Evolutionary conservation across 1,140 invertebrate genomes (phyloP).

Genomic region (Drosophila seguyi): DNA sequence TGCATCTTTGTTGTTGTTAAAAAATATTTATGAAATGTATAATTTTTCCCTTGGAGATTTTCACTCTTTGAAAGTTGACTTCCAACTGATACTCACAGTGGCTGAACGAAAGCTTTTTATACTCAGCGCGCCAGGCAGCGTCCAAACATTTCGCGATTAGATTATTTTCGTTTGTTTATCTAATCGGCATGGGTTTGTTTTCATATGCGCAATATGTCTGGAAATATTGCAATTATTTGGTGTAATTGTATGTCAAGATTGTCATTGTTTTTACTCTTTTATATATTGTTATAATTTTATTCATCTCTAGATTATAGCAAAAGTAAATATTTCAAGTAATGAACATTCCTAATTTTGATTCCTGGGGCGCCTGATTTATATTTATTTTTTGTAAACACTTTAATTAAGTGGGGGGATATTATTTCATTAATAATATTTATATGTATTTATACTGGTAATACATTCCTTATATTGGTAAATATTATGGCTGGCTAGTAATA

Average conservation of each 20-base stretch:
- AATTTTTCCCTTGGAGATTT: background rate
- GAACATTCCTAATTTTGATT: no score
- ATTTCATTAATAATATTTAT: background rate
- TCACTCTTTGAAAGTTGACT: background rate
- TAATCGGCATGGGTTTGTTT: background rate
- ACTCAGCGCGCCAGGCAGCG: background rate
- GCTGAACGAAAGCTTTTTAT: constrained; percentile 9
- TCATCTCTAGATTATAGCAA: background rate
- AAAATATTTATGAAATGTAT: background rate
- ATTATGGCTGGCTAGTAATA: background rate
- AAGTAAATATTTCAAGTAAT: no score
- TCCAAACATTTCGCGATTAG: constrained; percentile 17
- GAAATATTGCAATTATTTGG: constrained; percentile 10
- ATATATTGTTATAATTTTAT: background rate
- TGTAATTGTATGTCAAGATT: background rate
- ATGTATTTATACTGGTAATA: background rate
- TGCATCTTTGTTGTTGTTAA: background rate
- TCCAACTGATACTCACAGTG: constrained; percentile 15
- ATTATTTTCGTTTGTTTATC: constrained; percentile 12
- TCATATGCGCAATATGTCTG: background rate
- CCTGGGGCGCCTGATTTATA: no score
- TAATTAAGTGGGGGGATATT: no score
- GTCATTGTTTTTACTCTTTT: background rate
- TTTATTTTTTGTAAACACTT: background rate
- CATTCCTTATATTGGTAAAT: no score